A percentile compares a stretch with the other conserved stretches of the same genome.
phyloP scores from a whole-genome alignment of 2,888 invertebrate species.

The Pasiphila rectangulata region DNA sequence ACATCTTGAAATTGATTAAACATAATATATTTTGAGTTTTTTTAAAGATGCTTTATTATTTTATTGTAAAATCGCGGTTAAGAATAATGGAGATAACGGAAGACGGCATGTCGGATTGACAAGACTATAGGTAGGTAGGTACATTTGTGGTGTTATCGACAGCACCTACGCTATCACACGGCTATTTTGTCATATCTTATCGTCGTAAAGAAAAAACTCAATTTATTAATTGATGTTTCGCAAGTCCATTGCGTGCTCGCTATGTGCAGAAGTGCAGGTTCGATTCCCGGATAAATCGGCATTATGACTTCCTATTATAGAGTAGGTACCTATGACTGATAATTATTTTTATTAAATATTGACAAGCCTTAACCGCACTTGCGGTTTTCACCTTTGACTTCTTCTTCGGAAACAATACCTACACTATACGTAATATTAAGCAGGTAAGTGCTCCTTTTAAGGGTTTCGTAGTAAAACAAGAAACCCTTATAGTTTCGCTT shows the following conservation, averaged over 20 bases:
- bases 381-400: too few relatives aligned
- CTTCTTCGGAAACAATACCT: too few relatives aligned
- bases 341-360: too few relatives aligned
- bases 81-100: slow-evolving; percentile 15
- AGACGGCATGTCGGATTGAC: slow-evolving; percentile 67
- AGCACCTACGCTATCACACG: slow-evolving; percentile 43
- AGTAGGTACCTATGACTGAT: neutral
- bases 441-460: too few relatives aligned
- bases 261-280: too few relatives aligned
- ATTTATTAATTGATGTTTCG: slow-evolving; percentile 27
- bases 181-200: slow-evolving; percentile 75
- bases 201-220: slow-evolving; percentile 55
- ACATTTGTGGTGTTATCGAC: slow-evolving; percentile 57
- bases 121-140: slow-evolving; percentile 54
- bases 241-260: too few relatives aligned
- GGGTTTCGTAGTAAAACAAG: too few relatives aligned
- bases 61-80: slow-evolving; percentile 6
- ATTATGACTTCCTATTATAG: too few relatives aligned
- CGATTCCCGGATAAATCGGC: too few relatives aligned
- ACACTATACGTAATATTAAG: too few relatives aligned
- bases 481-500: too few relatives aligned
- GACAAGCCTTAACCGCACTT: too few relatives aligned
- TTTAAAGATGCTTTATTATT: neutral
- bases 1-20: neutral
- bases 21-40: neutral